Base-by-base conservation (phyloP, 64 coral and sea anemone genomes). In the Pocillopora damicornis region DNA sequence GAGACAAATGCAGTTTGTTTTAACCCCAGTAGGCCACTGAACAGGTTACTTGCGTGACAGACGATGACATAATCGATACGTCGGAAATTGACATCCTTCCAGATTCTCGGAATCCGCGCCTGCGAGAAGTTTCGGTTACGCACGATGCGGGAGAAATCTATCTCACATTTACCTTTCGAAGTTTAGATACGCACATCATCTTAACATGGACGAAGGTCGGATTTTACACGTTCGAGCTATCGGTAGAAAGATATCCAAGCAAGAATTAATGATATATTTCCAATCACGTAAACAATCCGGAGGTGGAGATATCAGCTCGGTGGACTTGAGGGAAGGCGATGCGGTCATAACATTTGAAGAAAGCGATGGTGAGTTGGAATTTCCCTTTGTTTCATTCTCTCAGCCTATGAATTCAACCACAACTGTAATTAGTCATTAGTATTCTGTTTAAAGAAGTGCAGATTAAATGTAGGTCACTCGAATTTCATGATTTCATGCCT, bases 221-320 rank as follows among this genome's bases (percentile, higher is more conserved):
- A 69, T 83, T 67, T n/a, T 71, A n/a, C 66, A 45, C 16, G 61
- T 83, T 83, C 80, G 80, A 42, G 80, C 37, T 67, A 22, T 42
- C 61, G 80, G 61, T 35, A 68, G 63, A 45, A 20, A 15, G 36
- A 13, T 67, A 65, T 22, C 80, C 34, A 83, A 22, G 80, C 34
- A 67, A 37, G 80, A 83, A 65, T 83, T 83, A 68, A 63, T 22
- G 67, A 83, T 63, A 18, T 83, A 83, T 56, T 83, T 83, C 13
- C 80, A 83, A 68, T 83, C 80, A 37, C 61, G 1, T 37, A 64
- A 68, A 67, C 80, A 83, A 16, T 83, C 80, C 17, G 80, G 80
- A 11, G 80, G 80, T 13, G 80, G 80, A 45, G 35, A 45, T 63
- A 67, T 83, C 16, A 12, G 62, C 35, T 83, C 63, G 61, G 45